Percentiles rank a stretch among this genome's conserved stretches.
Evolutionary conservation across 2,113 vertebrate genomes (phyloP).

Genomic region (Microtus ochrogaster): DNA sequence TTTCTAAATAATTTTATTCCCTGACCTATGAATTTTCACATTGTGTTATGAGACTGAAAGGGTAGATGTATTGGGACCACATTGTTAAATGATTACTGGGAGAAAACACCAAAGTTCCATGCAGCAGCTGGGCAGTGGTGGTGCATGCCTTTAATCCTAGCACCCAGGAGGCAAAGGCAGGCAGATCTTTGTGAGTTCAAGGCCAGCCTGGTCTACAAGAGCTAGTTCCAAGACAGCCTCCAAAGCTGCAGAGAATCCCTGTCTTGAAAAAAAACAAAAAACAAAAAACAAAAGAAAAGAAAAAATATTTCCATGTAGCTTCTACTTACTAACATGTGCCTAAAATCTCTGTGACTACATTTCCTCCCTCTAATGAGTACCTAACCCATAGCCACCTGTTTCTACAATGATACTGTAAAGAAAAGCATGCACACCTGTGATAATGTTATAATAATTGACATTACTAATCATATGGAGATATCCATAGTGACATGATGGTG

Average conservation of each 20-base stretch:
- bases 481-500: not conserved
- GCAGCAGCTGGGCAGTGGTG: not conserved
- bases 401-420: not conserved
- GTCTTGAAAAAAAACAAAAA: no score
- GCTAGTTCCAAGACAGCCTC: no score
- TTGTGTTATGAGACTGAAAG: not conserved
- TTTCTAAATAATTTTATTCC: conserved; percentile 28
- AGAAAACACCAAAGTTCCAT: not conserved
- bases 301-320: not conserved
- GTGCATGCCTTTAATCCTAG: no score
- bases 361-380: not conserved
- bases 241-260: no score
- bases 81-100: not conserved
- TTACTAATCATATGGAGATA: not conserved
- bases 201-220: no score
- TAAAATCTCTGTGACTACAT: not conserved
- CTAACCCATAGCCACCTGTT: not conserved
- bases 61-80: not conserved
- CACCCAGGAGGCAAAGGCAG: no score
- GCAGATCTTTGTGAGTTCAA: no score
- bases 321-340: not conserved
- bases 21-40: conserved; percentile 37
- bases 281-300: no score
- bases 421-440: not conserved
- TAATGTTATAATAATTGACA: not conserved